Conservation (phyloP, 1,140 invertebrate genomes). For the Battus philenor region DNA sequence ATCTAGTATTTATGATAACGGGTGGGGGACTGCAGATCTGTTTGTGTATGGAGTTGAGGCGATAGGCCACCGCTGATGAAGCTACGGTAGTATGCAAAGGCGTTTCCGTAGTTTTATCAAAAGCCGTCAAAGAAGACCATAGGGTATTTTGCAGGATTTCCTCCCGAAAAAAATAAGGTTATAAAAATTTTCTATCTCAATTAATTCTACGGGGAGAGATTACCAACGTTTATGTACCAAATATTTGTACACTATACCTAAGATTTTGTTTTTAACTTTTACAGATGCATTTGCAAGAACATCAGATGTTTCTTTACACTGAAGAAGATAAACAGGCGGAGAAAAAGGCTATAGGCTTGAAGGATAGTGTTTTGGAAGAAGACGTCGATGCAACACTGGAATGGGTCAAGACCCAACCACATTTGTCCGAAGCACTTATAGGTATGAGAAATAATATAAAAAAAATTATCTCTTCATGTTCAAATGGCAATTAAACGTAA, state of each 20-base stretch:
- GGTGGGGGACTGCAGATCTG: no score
- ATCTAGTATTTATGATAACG: no score
- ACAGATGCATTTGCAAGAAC: slow-evolving; percentile 36
- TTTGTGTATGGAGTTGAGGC: no score
- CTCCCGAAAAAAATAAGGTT: neutral
- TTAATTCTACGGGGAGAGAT: no score
- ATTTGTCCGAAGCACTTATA: slow-evolving; percentile 43
- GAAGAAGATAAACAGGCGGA: slow-evolving; percentile 40
- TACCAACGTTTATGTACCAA: no score
- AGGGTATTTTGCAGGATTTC: neutral
- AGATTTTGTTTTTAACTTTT: slow-evolving; percentile 4
- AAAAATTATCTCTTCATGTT: no score
- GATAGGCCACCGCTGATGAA: no score
- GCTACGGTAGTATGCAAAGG: no score
- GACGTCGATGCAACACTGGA: slow-evolving; percentile 48
- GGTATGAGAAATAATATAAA: no score
- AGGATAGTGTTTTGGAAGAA: slow-evolving; percentile 41
- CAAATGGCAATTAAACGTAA: no score
- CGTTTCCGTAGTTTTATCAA: no score
- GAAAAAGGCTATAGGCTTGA: slow-evolving; percentile 38
- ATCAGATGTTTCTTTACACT: slow-evolving; percentile 28
- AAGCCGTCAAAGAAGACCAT: neutral
- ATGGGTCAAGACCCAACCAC: slow-evolving; percentile 49
- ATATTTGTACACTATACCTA: no score
- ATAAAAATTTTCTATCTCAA: neutral